phyloP scores from a whole-genome alignment of 2,113 vertebrate genomes.

The Chaetodon trifascialis region DNA sequence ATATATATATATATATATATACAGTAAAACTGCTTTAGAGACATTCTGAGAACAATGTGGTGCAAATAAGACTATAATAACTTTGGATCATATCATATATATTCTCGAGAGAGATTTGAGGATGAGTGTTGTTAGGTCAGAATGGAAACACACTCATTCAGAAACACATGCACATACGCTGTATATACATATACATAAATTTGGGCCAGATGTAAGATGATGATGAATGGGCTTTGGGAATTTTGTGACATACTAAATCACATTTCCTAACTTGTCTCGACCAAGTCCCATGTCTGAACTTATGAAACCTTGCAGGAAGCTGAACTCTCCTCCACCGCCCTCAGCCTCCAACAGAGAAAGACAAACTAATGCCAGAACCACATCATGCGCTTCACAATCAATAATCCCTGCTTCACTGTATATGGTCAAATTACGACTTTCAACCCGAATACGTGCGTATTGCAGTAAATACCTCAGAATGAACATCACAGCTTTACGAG shows the following conservation, averaged over 20 bases:
- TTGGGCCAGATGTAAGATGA: neutral
- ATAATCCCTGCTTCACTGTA: conserved; percentile 25
- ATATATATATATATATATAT: too few species aligned
- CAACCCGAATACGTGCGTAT: conserved; percentile 1
- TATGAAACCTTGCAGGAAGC: neutral
- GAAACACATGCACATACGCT: neutral
- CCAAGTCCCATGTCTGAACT: conserved; percentile 9
- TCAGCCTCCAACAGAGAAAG: conserved; percentile 7
- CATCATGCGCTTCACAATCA: conserved; percentile 36
- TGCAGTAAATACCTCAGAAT: conserved; percentile 50
- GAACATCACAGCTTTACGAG: conserved; percentile 56
- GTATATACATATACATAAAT: neutral
- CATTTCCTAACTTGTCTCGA: conserved; percentile 1
- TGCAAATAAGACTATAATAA: neutral
- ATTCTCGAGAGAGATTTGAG: neutral
- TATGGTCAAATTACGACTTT: conserved; percentile 24
- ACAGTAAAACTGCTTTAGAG: neutral
- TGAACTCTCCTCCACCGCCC: neutral
- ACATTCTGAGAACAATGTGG: conserved; percentile 18
- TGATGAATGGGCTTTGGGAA: conserved; percentile 17
- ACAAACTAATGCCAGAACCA: conserved; percentile 8
- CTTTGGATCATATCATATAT: too few species aligned
- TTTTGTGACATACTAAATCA: conserved; percentile 23
- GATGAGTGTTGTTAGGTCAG: neutral
- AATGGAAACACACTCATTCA: neutral